Evolutionary conservation across 2,888 invertebrate genomes (phyloP).

Genomic region (Ditula angustiorana): DNA sequence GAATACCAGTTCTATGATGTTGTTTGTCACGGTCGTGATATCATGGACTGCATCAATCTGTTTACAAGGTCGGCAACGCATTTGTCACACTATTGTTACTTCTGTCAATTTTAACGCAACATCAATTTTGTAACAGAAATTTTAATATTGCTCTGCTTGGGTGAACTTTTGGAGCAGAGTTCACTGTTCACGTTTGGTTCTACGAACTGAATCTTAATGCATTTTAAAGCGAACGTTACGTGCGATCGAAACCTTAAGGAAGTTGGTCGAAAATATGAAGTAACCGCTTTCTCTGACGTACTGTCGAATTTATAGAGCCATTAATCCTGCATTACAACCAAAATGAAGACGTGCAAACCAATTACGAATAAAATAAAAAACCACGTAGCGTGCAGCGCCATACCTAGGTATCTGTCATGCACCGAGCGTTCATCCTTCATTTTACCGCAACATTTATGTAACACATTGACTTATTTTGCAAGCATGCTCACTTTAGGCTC

Average conservation of each 20-base stretch:
- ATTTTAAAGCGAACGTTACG: background rate
- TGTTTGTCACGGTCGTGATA: constrained; percentile 26
- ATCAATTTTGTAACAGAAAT: constrained; percentile 5
- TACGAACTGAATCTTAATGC: background rate
- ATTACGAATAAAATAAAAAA: constrained; percentile 38
- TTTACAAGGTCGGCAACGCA: constrained; percentile 22
- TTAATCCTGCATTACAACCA: constrained; percentile 14
- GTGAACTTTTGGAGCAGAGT: background rate
- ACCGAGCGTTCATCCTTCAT: constrained; percentile 57
- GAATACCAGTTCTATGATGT: constrained; percentile 32
- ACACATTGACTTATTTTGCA: constrained; percentile 53
- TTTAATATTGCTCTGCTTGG: constrained; percentile 5
- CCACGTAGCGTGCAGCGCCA: constrained; percentile 24
- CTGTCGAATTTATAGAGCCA: constrained; percentile 2
- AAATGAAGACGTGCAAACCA: constrained; percentile 18
- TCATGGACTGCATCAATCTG: constrained; percentile 28
- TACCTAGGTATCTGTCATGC: constrained; percentile 53
- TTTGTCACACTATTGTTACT: constrained; percentile 29
- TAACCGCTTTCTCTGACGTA: constrained; percentile 15
- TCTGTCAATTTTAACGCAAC: constrained; percentile 18
- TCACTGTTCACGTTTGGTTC: background rate
- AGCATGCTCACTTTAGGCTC: constrained; percentile 40
- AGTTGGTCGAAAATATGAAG: constrained; percentile 4
- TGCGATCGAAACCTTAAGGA: background rate
- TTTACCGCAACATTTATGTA: constrained; percentile 54